Evolutionary conservation across 1,140 invertebrate genomes (phyloP).

Genomic region (Papilio dardanus): DNA sequence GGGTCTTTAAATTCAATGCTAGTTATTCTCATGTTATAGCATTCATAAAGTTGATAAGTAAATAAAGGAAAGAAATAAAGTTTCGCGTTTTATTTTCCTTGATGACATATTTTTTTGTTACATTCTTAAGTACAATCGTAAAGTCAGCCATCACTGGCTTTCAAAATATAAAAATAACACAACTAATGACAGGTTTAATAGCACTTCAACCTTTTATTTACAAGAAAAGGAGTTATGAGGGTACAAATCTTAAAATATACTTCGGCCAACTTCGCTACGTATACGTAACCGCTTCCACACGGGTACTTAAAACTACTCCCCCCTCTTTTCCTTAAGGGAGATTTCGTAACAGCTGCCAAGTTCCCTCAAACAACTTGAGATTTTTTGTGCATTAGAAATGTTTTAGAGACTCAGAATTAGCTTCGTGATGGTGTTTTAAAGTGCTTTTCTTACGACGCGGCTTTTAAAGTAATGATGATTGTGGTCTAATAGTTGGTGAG

Average conservation of each 20-base stretch:
- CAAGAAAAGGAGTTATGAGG: background rate
- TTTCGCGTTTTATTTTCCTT: background rate
- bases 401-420: background rate
- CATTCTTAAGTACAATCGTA: background rate
- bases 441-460: conserved; percentile 14
- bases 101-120: background rate
- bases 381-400: conserved; percentile 24
- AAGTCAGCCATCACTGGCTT: background rate
- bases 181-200: conserved; percentile 1
- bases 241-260: background rate
- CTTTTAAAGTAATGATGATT: conserved; percentile 31
- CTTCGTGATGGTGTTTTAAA: background rate
- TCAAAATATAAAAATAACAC: conserved; percentile 15
- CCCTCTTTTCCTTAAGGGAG: background rate
- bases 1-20: background rate
- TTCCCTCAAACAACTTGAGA: background rate
- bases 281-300: background rate
- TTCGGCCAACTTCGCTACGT: background rate
- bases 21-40: background rate
- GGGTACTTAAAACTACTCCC: background rate
- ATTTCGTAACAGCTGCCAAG: conserved; percentile 26
- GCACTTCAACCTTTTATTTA: conserved; percentile 11
- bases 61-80: background rate
- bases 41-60: background rate
- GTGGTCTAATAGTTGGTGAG: conserved; percentile 9